These are phyloP conservation scores for Aphelinus certus DNA, from an alignment of 1,140 invertebrate species.

Conservation along the genomic window DNA sequence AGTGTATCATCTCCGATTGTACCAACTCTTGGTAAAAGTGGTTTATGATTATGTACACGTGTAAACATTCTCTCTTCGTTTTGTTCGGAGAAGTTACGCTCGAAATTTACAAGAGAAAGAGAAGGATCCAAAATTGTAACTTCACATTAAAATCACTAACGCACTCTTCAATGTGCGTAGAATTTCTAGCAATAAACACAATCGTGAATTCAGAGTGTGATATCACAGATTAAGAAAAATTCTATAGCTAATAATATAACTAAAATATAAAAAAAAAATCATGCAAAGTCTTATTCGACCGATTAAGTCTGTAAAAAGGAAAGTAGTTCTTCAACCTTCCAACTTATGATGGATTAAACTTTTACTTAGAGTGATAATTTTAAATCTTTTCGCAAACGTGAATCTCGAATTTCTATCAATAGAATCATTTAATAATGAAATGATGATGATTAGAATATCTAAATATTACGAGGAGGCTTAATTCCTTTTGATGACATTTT, in stretches of 20 bases:
- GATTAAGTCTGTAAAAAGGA: background rate
- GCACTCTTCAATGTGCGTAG: background rate
- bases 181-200: slow-evolving; percentile 36
- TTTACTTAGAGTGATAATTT: too few relatives aligned
- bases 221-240: slow-evolving; percentile 32
- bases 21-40: too few relatives aligned
- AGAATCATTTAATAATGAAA: background rate
- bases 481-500: background rate
- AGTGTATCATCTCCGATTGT: too few relatives aligned
- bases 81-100: background rate
- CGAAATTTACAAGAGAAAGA: background rate
- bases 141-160: background rate
- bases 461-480: too few relatives aligned
- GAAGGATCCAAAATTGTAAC: background rate
- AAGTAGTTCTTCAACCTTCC: background rate
- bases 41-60: too few relatives aligned
- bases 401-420: background rate
- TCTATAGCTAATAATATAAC: slow-evolving; percentile 34
- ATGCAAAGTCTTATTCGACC: slow-evolving; percentile 14
- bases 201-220: slow-evolving; percentile 27
- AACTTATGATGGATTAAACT: too few relatives aligned
- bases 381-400: background rate
- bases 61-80: too few relatives aligned
- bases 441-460: too few relatives aligned
- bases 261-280: slow-evolving; percentile 20